Evolutionary conservation across 2,797 vertebrate species (phyloP), one percentile per base, ranked within the genome.

Genomic region (Ammospiza maritima): DNA sequence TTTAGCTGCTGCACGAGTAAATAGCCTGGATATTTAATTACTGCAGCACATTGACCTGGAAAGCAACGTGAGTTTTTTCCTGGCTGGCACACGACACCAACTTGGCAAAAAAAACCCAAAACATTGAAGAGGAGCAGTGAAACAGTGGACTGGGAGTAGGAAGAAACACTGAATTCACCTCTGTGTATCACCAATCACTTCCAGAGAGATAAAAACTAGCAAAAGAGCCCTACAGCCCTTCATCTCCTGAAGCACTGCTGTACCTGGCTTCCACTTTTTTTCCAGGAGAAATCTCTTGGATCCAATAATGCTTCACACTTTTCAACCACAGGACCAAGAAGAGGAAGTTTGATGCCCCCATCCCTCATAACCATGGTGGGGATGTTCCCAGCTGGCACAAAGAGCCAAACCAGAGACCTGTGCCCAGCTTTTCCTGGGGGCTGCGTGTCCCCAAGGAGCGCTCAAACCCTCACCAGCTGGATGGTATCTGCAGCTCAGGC

Each of bases 291-390:
- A 4, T 7, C 22, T 54, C 66, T 44, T 29, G 8, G 17, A 27
- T 36, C 2, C n/a, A 26, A 16, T 1, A 6, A 5, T 0, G 0
- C 42, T 30, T 10, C 34, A 6, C 1, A 5, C 5, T 16, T 9
- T 1, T 8, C 17, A 74, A 12, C 9, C 6, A 20, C 0, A 29
- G 6, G 21, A 32, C 4, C 4, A 29, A 42, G 3, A 4, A 40
- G 15, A 2, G 1, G 4, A 34, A 20, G 0, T 0, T 4, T 3
- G 0, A 0, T 64, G 5, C 1, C 10, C 15, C 10, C 48, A 36
- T 32, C 25, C 29, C 34, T 51, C 32, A 34, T 10, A 70, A 29
- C 30, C 36, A 18, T 0, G 1, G 30, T 12, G 57, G 29, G 19
- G 0, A 0, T 4, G 29, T 75, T 54, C 56, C 57, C 66, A 88